Conservation (phyloP, 2,113 vertebrate genomes). For the Gnathonemus longibarbis region DNA sequence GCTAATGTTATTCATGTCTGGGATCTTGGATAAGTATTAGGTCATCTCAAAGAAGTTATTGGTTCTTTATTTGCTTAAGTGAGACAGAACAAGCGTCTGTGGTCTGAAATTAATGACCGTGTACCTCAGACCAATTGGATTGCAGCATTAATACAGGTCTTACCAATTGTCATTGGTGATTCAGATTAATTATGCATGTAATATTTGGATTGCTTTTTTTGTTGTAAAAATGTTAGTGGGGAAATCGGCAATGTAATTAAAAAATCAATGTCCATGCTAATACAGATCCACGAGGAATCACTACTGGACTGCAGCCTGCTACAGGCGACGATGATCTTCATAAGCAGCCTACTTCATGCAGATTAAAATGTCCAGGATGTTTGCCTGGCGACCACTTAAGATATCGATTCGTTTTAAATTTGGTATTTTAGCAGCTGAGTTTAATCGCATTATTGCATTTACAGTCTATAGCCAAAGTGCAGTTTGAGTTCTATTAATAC, state of each 20-base stretch:
- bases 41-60: neutral
- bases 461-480: conserved; percentile 23
- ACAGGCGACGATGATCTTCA: conserved; percentile 94
- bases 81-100: neutral
- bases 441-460: conserved; percentile 72
- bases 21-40: neutral
- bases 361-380: conserved; percentile 65
- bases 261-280: conserved; percentile 15
- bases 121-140: neutral
- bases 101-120: neutral
- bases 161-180: neutral
- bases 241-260: neutral
- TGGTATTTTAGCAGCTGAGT: conserved; percentile 57
- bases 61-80: neutral
- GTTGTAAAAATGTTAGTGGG: neutral
- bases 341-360: conserved; percentile 91
- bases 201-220: neutral
- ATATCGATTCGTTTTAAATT: conserved; percentile 1
- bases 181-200: neutral
- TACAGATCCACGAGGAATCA: conserved; percentile 85
- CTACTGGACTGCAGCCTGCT: conserved; percentile 86
- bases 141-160: neutral
- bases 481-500: conserved; percentile 19
- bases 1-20: neutral
- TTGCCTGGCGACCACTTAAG: neutral